A percentile compares a stretch with the other conserved stretches of the same genome.
Conservation (phyloP, 2,113 vertebrate species). For the Microcebus griseorufus region DNA sequence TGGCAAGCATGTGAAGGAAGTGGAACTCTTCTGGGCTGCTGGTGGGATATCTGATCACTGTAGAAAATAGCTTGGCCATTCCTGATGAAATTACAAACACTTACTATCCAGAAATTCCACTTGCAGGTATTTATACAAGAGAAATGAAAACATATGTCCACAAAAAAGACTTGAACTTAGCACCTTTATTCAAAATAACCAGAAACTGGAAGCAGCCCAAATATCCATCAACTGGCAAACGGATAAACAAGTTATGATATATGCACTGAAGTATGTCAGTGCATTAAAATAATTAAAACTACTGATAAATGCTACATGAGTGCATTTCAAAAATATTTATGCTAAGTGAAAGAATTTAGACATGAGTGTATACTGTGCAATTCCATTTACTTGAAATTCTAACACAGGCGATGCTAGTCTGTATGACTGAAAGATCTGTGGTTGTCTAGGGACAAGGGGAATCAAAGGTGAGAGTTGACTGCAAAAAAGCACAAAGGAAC, state of each 20-base stretch:
- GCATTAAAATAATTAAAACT: not conserved
- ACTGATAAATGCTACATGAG: not conserved
- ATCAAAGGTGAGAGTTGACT: not conserved
- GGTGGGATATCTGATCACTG: not conserved
- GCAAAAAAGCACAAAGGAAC: not conserved
- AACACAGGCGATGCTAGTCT: not conserved
- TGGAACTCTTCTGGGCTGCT: not conserved
- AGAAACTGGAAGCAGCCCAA: not conserved
- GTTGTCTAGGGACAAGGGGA: not conserved
- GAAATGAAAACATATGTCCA: not conserved
- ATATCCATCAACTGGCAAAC: not conserved
- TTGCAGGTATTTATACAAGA: not conserved
- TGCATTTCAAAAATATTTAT: not conserved
- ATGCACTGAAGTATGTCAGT: not conserved
- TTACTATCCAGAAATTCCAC: not conserved
- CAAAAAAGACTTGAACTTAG: not conserved
- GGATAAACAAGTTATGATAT: not conserved
- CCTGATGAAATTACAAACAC: not conserved
- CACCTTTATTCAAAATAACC: slow-evolving; percentile 2
- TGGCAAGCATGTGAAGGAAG: not conserved
- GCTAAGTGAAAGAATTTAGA: not conserved
- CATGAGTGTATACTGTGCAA: not conserved
- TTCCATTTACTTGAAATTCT: slow-evolving; percentile 21
- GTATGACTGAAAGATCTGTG: not conserved
- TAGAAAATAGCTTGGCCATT: not conserved